Base-by-base conservation (phyloP, 2,113 vertebrate species). In the Anarhynchus alexandrinus region DNA sequence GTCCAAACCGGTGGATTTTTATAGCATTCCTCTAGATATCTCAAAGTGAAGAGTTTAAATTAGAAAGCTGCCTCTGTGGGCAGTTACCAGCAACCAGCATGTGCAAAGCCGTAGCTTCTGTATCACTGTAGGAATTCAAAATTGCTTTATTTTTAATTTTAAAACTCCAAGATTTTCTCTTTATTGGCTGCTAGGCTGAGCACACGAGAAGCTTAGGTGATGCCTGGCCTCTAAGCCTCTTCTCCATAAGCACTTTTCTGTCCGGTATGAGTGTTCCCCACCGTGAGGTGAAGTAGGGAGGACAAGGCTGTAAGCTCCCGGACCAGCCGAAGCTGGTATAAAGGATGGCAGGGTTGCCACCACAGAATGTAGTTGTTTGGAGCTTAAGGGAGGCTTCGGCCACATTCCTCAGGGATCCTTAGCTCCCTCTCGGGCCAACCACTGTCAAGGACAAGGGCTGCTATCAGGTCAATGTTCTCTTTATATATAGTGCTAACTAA, bases 401-500 rank as follows among this genome's bases (percentile, higher is more conserved):
- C 15, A 21, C 5, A 1, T 86, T 73, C 57, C 59, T 47, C 49
- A 20, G 5, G 32, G 64, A 71, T 23, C 26, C 57, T 64, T 19
- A 34, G 17, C 23, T 17, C 11, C 45, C 20, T 30, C 57, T 36
- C 77, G 69, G 52, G 47, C 52, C 80, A 72, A 6, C 70, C 45
- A 15, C 69, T 64, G 81, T 29, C 92, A 93, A 89, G 81, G 95
- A 79, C 77, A 42, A 85, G 70, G 43, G 45, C 73, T 76, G 22
- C 61, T 34, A 43, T 23, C 81, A 58, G 89, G 36, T 79, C 94
- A 84, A 29, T 66, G 45, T 82, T n/a, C 57, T 69, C 66, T 95
- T 95, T 95, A 84, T 82, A 66, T 54, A 61, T 14, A 93, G 66
- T 34, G 54, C 62, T 65, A 34, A 61, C 94, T 94, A 94, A 94